A percentile compares a stretch with the other conserved stretches of the same genome.
Conservation (phyloP, 2,113 vertebrate genomes). For the Terrapene triunguis region DNA sequence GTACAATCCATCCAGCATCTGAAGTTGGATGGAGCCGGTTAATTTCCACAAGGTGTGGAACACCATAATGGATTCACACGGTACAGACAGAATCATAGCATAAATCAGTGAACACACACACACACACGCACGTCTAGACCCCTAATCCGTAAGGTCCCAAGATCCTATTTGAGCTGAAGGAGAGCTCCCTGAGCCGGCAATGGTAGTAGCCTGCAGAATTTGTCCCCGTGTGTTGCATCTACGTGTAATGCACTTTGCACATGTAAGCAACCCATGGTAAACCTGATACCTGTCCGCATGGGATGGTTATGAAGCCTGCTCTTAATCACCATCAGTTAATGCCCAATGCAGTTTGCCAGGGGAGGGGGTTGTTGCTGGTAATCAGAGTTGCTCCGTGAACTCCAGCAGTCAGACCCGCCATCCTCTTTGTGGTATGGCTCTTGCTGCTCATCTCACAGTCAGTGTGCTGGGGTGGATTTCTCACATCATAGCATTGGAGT, state of each 20-base stretch:
- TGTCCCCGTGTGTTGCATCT: neutral
- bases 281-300: neutral
- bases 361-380: constrained; percentile 70
- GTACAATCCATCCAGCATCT: neutral
- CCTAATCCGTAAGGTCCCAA: neutral
- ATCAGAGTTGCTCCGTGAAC: neutral
- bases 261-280: neutral
- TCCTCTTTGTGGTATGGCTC: rapidly evolving
- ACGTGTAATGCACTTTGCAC: neutral
- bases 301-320: neutral
- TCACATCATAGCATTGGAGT: neutral
- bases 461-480: neutral
- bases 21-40: neutral
- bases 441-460: neutral
- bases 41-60: neutral
- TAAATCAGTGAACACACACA: neutral
- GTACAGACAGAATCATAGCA: neutral
- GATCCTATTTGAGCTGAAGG: neutral
- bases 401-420: too few species aligned
- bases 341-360: constrained; percentile 59
- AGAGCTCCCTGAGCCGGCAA: neutral
- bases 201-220: neutral
- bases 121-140: neutral
- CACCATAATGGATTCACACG: neutral
- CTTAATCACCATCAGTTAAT: neutral